phyloP scores from a whole-genome alignment of 1,140 invertebrate genomes.

The Heliconius congener region DNA sequence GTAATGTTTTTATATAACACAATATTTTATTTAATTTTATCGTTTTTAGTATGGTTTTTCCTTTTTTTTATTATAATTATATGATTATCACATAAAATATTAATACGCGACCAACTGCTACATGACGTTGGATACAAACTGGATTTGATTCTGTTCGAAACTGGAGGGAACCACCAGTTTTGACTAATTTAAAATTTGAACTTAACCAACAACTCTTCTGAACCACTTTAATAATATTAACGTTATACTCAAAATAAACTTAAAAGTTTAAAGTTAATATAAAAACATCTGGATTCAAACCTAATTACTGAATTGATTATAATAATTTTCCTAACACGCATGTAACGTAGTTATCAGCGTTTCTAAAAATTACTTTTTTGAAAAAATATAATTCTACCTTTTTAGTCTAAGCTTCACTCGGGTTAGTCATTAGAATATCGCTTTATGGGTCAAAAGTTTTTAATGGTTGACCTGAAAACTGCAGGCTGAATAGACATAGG shows the following conservation, averaged over 20 bases:
- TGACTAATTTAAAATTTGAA: too few species aligned
- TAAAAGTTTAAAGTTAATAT: too few species aligned
- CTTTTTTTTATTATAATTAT: not conserved
- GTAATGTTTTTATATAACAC: not conserved
- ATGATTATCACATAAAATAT: not conserved
- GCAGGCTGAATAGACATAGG: constrained; percentile 33
- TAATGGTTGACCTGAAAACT: constrained; percentile 40
- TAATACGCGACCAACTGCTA: too few species aligned
- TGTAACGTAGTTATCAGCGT: not conserved
- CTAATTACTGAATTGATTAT: too few species aligned
- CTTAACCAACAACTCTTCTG: too few species aligned
- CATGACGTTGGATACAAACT: too few species aligned
- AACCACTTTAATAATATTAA: too few species aligned
- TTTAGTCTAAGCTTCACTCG: not conserved
- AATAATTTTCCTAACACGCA: too few species aligned
- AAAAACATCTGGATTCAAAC: too few species aligned
- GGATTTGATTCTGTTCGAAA: too few species aligned
- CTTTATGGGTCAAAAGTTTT: constrained; percentile 40
- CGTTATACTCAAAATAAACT: too few species aligned
- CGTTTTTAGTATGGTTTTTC: not conserved
- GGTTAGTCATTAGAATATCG: constrained; percentile 36
- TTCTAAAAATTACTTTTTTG: not conserved
- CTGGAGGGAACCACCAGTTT: too few species aligned
- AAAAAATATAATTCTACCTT: constrained; percentile 13
- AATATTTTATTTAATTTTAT: not conserved